Evolutionary conservation across 2,888 invertebrate species (phyloP).

Genomic region (Rotaria macrura): DNA sequence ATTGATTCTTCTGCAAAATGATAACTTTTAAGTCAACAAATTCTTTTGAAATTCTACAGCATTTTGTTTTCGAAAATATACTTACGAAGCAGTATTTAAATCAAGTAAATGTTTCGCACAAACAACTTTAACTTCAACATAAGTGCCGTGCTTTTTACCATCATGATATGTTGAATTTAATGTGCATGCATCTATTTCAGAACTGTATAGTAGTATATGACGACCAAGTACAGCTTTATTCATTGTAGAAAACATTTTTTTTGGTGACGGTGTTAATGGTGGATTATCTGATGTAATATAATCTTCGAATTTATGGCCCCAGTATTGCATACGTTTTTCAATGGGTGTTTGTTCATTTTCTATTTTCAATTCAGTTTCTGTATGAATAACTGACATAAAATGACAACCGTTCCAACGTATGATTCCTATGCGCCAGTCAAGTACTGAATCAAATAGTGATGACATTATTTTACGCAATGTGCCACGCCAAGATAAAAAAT

Average conservation of each 20-base stretch:
- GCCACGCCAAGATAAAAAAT: neutral
- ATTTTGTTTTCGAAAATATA: too few relatives aligned
- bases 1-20: too few relatives aligned
- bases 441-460: neutral
- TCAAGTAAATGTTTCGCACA: neutral
- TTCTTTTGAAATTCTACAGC: too few relatives aligned
- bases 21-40: too few relatives aligned
- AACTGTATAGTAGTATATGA: neutral
- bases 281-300: neutral
- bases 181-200: constrained; percentile 18
- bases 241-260: neutral
- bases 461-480: constrained; percentile 20
- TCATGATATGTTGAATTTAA: neutral
- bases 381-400: neutral
- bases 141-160: neutral
- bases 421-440: constrained; percentile 5
- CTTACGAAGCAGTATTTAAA: constrained; percentile 12
- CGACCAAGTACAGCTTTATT: constrained; percentile 19
- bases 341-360: neutral
- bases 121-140: constrained; percentile 6
- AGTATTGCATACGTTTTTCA: constrained; percentile 6
- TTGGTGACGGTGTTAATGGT: neutral
- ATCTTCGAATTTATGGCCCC: constrained; percentile 21
- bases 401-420: constrained; percentile 14
- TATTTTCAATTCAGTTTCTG: neutral